Evolutionary conservation across 2,113 vertebrate species (phyloP).

Genomic region (Upupa epops): DNA sequence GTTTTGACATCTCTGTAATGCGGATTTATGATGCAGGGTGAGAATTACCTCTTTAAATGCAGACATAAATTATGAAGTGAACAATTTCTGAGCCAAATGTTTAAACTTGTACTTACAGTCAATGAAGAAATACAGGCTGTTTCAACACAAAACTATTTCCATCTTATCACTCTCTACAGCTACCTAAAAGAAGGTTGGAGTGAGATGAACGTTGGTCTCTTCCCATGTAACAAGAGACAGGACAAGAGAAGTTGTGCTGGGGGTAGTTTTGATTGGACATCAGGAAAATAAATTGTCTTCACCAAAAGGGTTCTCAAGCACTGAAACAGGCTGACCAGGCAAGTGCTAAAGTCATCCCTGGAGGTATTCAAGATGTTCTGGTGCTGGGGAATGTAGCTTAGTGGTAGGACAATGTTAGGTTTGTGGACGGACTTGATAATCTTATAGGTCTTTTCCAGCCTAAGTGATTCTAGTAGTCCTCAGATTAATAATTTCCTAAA

Average conservation of each 20-base stretch:
- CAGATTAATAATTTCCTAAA: not conserved
- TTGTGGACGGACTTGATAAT: not conserved
- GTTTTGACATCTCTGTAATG: not conserved
- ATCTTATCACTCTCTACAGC: not conserved
- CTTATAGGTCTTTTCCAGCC: not conserved
- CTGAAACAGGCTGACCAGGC: not conserved
- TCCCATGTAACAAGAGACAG: not conserved
- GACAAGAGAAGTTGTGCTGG: not conserved
- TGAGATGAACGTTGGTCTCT: not conserved
- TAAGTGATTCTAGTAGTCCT: not conserved
- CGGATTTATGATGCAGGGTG: not conserved
- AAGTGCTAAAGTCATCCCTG: not conserved
- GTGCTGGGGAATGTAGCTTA: not conserved
- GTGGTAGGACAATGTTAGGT: no score
- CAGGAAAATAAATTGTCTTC: not conserved
- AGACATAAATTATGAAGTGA: not conserved
- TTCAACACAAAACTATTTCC: not conserved
- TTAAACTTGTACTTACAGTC: not conserved
- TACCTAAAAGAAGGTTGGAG: not conserved
- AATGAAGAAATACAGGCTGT: not conserved
- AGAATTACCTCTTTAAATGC: not conserved
- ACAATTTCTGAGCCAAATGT: not conserved
- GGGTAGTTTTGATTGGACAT: not conserved
- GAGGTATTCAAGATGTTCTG: not conserved
- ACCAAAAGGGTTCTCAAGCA: fast-evolving